Evolutionary conservation across 2,797 vertebrate species (phyloP), one percentile per base, ranked within the genome.

Genomic region (Podarcis siculus): DNA sequence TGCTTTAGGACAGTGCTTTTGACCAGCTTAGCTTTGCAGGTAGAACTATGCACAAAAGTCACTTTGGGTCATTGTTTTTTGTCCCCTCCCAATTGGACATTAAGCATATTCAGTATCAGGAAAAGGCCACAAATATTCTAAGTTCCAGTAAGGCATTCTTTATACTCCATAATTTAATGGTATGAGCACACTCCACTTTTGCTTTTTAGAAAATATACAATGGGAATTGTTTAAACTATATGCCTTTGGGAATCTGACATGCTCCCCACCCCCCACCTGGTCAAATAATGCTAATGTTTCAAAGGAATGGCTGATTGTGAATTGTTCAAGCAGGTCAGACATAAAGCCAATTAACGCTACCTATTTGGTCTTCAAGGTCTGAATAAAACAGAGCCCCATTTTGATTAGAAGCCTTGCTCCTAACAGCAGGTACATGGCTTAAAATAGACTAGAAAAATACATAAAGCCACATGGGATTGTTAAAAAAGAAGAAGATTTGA

Each of bases 341-440:
- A 93, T 92, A 94, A 95, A 95, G 89, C 93, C 94, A 95, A 95
- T 95, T 94, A 95, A 83, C 84, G 89, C 90, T 94, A 86, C 90
- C 91, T 92, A 87, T 89, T 91, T 86, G 79, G 92, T 95, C 93
- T 94, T 94, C 79, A 91, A 94, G 87, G 92, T 92, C 92, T 95
- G 94, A 94, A 94, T 95, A 95, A 95, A 94, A 94, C 92, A 94
- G 85, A 91, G 83, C 58, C 85, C 71, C 76, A 89, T 94, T 94
- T 90, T 95, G 93, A 95, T 95, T 94, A 95, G 90, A 93, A 95
- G 69, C 37, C 84, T 71, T 85, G 27, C 89, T 94, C 91, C 82
- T 88, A 91, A 86, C 83, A 91, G 37, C 2, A n/a, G 87, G 89
- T 90, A 85, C 42, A 37, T 3, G 69, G 55, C 90, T 93, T 94